Percentiles rank a stretch among this genome's conserved stretches.
These are phyloP conservation scores for Cotesia vestalis DNA, from an alignment of 1,140 invertebrate genomes.

Conservation along the genomic window DNA sequence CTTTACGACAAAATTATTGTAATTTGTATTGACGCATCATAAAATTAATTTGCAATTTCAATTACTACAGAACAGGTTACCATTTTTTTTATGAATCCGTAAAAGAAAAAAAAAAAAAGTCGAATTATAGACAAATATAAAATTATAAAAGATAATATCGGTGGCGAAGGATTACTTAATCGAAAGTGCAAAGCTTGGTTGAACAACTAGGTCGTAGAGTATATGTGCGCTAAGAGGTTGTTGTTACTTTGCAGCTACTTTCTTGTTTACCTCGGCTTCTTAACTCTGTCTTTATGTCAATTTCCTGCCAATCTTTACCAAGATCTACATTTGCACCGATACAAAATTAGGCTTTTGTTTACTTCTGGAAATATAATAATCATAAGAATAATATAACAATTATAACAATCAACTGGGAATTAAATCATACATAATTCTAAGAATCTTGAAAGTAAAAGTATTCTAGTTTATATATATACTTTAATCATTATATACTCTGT, in stretches of 20 bases:
- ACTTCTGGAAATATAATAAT: not conserved
- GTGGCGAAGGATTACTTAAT: slow-evolving; percentile 53
- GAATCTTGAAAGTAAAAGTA: not conserved
- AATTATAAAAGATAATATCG: slow-evolving; percentile 28
- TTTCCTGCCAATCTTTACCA: slow-evolving; percentile 3
- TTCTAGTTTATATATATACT: not conserved
- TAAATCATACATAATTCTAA: not conserved
- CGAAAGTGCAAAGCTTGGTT: slow-evolving; percentile 54
- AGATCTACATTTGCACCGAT: not conserved
- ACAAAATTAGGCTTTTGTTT: not conserved
- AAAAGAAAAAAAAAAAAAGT: not conserved
- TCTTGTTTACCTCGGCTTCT: slow-evolving; percentile 19
- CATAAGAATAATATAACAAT: not conserved
- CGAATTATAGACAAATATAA: slow-evolving; percentile 9
- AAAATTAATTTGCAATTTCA: too few relatives aligned
- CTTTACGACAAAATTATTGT: not conserved
- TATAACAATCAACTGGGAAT: not conserved
- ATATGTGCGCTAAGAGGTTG: slow-evolving; percentile 23
- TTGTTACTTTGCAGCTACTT: slow-evolving; percentile 1
- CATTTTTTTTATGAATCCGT: not conserved
- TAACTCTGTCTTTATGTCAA: slow-evolving; percentile 2
- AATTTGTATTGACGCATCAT: too few relatives aligned
- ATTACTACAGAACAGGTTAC: not conserved
- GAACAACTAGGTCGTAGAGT: slow-evolving; percentile 54
- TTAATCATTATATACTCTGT: too few relatives aligned